phyloP scores from a whole-genome alignment of 2,113 vertebrate genomes.

The Brachyhypopomus occidentalis region DNA sequence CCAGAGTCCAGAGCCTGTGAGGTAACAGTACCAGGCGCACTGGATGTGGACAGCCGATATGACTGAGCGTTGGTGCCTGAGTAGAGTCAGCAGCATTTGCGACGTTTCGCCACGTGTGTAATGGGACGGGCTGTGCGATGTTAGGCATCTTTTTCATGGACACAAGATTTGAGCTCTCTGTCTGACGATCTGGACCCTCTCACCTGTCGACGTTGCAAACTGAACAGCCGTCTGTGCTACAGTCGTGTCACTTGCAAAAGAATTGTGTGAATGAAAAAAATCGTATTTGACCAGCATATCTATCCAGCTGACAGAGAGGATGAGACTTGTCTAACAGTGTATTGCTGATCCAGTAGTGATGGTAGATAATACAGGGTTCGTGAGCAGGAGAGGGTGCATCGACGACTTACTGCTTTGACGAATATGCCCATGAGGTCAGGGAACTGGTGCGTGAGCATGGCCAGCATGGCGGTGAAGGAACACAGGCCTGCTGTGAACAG shows the following conservation, averaged over 20 bases:
- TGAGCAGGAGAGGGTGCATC: too few relatives aligned
- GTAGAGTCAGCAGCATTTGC: background rate
- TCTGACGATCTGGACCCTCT: background rate
- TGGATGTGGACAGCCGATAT: background rate
- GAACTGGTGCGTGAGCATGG: conserved; percentile 97
- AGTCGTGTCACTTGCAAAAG: too few relatives aligned
- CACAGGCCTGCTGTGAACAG: conserved; percentile 98
- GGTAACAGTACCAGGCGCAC: background rate
- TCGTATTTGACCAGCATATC: too few relatives aligned
- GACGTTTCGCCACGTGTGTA: too few relatives aligned
- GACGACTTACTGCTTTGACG: conserved; percentile 88
- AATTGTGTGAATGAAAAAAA: background rate
- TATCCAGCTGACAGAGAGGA: too few relatives aligned
- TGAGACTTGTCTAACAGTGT: too few relatives aligned
- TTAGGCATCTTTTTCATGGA: too few relatives aligned
- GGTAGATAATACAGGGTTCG: too few relatives aligned
- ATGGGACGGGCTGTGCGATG: too few relatives aligned
- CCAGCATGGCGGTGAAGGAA: conserved; percentile 97
- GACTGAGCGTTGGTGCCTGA: background rate
- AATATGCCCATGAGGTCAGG: conserved; percentile 97
- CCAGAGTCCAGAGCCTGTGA: background rate
- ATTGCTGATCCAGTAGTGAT: too few relatives aligned
- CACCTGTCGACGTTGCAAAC: background rate
- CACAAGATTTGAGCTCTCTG: too few relatives aligned
- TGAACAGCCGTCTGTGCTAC: background rate